Evolutionary conservation across 2,797 vertebrate species (phyloP).

Genomic region (Alosa sapidissima): DNA sequence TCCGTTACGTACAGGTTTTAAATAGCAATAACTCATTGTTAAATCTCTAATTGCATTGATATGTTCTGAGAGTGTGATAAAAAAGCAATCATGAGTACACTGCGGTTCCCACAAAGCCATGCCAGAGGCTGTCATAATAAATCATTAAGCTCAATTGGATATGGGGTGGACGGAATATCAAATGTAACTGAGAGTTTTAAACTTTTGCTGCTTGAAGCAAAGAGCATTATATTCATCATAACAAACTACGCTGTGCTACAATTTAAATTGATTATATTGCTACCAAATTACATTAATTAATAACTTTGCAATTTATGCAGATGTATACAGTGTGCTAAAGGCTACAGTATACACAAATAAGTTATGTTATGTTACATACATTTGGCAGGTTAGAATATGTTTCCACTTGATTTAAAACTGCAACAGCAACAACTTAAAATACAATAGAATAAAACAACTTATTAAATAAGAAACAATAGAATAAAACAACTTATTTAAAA

Average conservation of each 20-base stretch:
- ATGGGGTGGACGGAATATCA: background rate
- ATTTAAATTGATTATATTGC: too few species aligned
- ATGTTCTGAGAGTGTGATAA: background rate
- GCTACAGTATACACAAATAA: background rate
- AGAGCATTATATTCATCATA: background rate
- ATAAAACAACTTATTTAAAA: background rate
- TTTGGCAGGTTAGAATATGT: background rate
- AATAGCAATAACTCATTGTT: background rate
- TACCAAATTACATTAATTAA: too few species aligned
- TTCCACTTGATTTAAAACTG: too few species aligned
- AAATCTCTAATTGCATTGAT: background rate
- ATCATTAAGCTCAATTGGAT: background rate
- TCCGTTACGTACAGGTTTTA: background rate
- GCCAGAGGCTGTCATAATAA: background rate
- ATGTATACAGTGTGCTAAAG: background rate
- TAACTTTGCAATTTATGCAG: background rate
- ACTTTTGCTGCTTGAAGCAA: background rate
- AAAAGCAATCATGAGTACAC: background rate
- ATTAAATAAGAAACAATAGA: background rate
- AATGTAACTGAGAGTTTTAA: background rate
- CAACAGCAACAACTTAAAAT: too few species aligned
- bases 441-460: background rate
- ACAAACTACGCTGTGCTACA: too few species aligned
- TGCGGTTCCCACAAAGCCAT: background rate
- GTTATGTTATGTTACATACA: background rate